Evolutionary conservation across 2,888 invertebrate genomes (phyloP).

Genomic region (Lasius platythorax): DNA sequence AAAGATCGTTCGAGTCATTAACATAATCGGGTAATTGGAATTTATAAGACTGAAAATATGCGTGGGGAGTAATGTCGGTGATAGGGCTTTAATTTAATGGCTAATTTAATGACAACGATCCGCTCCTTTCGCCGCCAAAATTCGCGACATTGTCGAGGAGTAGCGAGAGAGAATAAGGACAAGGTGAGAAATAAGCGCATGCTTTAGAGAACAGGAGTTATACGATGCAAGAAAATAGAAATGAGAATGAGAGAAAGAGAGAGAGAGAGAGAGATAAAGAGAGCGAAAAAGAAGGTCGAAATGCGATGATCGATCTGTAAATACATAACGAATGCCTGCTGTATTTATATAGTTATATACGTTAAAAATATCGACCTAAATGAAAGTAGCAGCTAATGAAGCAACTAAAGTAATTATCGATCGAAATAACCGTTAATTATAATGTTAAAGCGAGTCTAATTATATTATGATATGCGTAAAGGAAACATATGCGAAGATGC

Average conservation of each 20-base stretch:
- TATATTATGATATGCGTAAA: constrained; percentile 51
- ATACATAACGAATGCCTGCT: constrained; percentile 79
- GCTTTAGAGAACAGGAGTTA: constrained; percentile 38
- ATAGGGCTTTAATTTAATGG: constrained; percentile 24
- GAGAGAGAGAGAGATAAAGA: constrained; percentile 58
- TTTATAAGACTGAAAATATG: constrained; percentile 38
- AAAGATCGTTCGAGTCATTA: not conserved
- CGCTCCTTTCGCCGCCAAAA: constrained; percentile 38
- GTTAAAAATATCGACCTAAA: constrained; percentile 70
- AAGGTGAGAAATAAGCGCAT: constrained; percentile 8
- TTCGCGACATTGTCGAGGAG: not conserved
- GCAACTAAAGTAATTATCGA: constrained; percentile 63
- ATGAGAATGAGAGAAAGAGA: constrained; percentile 46
- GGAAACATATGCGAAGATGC: constrained; percentile 33
- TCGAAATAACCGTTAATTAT: constrained; percentile 64
- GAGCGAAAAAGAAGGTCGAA: constrained; percentile 50
- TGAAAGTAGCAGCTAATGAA: constrained; percentile 56
- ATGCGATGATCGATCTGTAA: constrained; percentile 67
- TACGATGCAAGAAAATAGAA: not conserved
- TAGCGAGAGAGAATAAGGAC: not conserved
- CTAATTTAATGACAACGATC: constrained; percentile 13
- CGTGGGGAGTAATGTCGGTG: not conserved
- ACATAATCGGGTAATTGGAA: not conserved
- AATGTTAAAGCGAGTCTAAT: constrained; percentile 57
- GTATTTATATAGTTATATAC: constrained; percentile 75